Conservation (phyloP, 2,797 vertebrate genomes). For the Anomalospiza imberbis region DNA sequence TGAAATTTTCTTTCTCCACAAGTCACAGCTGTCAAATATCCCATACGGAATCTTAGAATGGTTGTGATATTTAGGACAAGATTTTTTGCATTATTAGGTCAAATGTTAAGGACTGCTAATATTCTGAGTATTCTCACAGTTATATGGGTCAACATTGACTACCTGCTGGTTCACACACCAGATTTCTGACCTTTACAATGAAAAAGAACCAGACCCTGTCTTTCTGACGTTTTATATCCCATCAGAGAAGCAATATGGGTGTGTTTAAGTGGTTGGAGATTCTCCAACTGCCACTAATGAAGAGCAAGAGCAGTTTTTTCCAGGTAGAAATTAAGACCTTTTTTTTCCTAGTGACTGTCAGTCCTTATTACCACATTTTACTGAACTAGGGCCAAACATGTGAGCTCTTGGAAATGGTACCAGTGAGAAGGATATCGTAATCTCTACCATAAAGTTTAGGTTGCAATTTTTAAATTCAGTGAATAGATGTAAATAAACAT, state of each 20-base stretch:
- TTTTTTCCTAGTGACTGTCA: not conserved
- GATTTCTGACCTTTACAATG: not conserved
- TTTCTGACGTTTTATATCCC: not conserved
- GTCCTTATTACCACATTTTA: not conserved
- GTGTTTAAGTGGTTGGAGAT: not conserved
- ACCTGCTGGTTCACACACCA: not conserved
- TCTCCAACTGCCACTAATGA: not conserved
- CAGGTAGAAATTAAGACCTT: not conserved
- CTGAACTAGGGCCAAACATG: not conserved
- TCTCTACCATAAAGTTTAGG: not conserved
- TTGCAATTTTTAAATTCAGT: not conserved
- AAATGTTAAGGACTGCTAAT: not conserved
- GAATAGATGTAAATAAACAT: not conserved
- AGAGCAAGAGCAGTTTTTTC: not conserved
- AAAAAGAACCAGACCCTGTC: not conserved
- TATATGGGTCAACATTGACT: not conserved
- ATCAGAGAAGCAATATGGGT: not conserved
- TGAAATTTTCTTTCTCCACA: not conserved
- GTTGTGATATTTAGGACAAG: not conserved
- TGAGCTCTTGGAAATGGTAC: not conserved
- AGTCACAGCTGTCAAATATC: not conserved
- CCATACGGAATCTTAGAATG: not conserved
- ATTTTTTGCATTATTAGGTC: not conserved
- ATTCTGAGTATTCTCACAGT: not conserved
- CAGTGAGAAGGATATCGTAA: not conserved